phyloP scores from a whole-genome alignment of 1,140 invertebrate genomes.

The Plectrocnemia conspersa region DNA sequence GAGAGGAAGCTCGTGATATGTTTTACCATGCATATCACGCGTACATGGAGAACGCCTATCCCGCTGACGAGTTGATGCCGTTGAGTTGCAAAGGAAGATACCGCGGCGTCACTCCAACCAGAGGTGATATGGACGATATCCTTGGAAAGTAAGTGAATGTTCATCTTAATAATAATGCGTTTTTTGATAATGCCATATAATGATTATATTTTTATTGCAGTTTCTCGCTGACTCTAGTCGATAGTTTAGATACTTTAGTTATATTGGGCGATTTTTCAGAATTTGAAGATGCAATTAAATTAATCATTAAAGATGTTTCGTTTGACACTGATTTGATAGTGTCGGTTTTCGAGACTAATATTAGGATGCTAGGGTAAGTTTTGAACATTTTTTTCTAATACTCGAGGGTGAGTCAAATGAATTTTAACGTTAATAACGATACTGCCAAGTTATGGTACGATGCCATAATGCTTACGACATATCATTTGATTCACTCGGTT shows the following conservation, averaged over 20 bases:
- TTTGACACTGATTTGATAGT: slow-evolving; percentile 95
- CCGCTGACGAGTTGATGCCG: slow-evolving; percentile 97
- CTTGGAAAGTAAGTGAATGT: slow-evolving; percentile 84
- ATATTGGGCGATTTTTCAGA: slow-evolving; percentile 89
- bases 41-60: slow-evolving; percentile 97
- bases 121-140: slow-evolving; percentile 94
- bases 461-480: no score
- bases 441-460: no score
- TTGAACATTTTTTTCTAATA: slow-evolving; percentile 27
- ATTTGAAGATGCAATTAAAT: slow-evolving; percentile 86
- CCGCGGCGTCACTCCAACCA: slow-evolving; percentile 75
- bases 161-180: not conserved
- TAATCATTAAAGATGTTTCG: slow-evolving; percentile 78
- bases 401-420: no score
- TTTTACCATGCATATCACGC: slow-evolving; percentile 96
- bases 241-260: slow-evolving; percentile 90
- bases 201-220: slow-evolving; percentile 57
- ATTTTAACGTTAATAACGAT: not conserved
- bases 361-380: slow-evolving; percentile 87
- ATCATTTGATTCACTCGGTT: no score
- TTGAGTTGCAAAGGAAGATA: slow-evolving; percentile 90
- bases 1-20: slow-evolving; percentile 86
- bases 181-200: not conserved
- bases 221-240: slow-evolving; percentile 93
- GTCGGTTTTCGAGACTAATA: slow-evolving; percentile 98